Evolutionary conservation across 30 jellyfish, hydroid and myxozoan genomes (phyloP).

Genomic region (Hydractinia symbiolongicarpus): DNA sequence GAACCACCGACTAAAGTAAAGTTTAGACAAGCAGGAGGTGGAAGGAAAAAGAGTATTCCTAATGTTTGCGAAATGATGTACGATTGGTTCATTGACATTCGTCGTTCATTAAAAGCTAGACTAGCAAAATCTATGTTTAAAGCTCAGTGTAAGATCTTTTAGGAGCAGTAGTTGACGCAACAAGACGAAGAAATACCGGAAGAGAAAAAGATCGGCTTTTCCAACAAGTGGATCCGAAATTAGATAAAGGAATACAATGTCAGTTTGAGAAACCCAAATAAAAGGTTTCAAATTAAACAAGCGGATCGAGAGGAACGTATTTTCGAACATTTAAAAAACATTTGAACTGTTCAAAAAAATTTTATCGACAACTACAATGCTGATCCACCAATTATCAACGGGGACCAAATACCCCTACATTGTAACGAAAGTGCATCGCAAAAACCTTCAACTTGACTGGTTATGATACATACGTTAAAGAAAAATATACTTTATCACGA

Average conservation of each 20-base stretch:
- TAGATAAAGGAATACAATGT: conserved; percentile 60
- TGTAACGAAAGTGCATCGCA: conserved; percentile 36
- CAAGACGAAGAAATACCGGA: conserved; percentile 35
- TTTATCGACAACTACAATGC: conserved; percentile 46
- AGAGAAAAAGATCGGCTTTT: conserved; percentile 16
- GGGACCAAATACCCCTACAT: conserved; percentile 51
- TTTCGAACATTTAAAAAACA: conserved; percentile 35
- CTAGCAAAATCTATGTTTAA: conserved; percentile 41
- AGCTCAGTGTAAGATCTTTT: conserved; percentile 35
- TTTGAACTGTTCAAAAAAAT: conserved; percentile 48
- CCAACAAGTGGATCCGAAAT: conserved; percentile 44
- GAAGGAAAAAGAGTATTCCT: conserved; percentile 45
- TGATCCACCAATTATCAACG: conserved; percentile 73
- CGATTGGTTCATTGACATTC: conserved; percentile 44
- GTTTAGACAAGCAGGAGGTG: conserved; percentile 46
- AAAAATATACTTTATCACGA: conserved; percentile 30
- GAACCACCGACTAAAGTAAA: conserved; percentile 35
- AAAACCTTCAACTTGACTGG: conserved; percentile 41
- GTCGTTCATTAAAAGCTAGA: conserved; percentile 55
- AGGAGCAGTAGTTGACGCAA: conserved; percentile 65
- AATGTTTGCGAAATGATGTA: conserved; percentile 39
- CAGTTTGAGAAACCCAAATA: conserved; percentile 56
- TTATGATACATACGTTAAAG: conserved; percentile 46
- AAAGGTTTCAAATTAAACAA: conserved; percentile 49
- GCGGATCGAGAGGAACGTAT: conserved; percentile 44